Evolutionary conservation across 2,113 vertebrate genomes (phyloP).

Genomic region (Cettia cetti): DNA sequence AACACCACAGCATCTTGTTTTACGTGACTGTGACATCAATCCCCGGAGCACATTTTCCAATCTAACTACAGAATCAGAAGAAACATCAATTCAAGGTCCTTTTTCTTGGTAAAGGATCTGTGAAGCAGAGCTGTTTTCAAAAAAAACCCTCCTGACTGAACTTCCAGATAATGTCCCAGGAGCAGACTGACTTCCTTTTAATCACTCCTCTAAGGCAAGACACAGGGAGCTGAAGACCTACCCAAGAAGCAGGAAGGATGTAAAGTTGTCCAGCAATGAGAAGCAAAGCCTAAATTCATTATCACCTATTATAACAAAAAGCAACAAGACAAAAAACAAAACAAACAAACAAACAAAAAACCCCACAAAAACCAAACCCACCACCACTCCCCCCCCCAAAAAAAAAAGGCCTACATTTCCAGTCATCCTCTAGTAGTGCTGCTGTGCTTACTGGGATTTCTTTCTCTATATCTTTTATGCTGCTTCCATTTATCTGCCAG

Average conservation of each 20-base stretch:
- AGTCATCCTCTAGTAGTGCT: background rate
- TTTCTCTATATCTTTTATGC: rapidly evolving
- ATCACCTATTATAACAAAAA: background rate
- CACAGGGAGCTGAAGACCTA: background rate
- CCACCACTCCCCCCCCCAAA: too few species aligned
- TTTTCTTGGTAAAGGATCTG: background rate
- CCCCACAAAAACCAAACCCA: too few species aligned
- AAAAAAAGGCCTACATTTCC: background rate
- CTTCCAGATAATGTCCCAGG: background rate
- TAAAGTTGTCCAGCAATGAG: background rate
- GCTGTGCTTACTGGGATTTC: background rate
- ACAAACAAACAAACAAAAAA: too few species aligned
- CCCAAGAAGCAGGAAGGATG: background rate
- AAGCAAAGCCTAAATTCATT: background rate
- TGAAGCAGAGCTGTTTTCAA: background rate
- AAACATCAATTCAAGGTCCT: background rate
- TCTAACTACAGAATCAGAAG: background rate
- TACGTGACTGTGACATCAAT: background rate
- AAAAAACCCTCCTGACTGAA: background rate
- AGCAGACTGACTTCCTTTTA: background rate
- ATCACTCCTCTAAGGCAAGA: background rate
- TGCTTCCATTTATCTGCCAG: background rate
- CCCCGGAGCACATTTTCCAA: background rate
- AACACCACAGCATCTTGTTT: background rate
- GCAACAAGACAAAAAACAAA: background rate